phyloP scores from a whole-genome alignment of 2,888 invertebrate species.

The Dolichopus griseipennis region DNA sequence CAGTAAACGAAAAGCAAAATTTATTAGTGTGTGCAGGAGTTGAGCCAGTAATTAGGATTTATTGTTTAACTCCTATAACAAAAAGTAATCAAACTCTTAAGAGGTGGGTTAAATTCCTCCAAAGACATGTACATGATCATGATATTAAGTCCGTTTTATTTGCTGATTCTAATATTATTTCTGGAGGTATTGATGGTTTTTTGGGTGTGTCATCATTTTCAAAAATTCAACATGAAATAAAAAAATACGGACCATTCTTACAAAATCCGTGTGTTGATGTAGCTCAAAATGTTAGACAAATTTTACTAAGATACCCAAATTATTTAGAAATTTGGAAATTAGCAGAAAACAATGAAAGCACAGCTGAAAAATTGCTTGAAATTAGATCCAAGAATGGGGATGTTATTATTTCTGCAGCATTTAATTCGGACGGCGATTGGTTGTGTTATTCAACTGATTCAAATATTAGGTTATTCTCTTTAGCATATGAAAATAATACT shows the following conservation, averaged over 20 bases:
- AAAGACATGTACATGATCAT: slow-evolving; percentile 73
- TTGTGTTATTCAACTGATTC: slow-evolving; percentile 66
- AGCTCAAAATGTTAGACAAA: slow-evolving; percentile 47
- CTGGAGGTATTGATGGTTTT: slow-evolving; percentile 75
- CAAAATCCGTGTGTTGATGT: slow-evolving; percentile 51
- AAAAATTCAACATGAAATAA: slow-evolving; percentile 43
- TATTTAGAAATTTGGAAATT: slow-evolving; percentile 58
- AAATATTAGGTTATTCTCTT: slow-evolving; percentile 51
- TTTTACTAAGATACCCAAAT: slow-evolving; percentile 53
- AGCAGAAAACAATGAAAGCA: slow-evolving; percentile 37
- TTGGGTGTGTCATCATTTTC: slow-evolving; percentile 63
- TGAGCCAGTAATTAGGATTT: slow-evolving; percentile 70
- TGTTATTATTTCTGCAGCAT: slow-evolving; percentile 58
- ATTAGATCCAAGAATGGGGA: slow-evolving; percentile 57
- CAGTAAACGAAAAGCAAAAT: slow-evolving; percentile 59
- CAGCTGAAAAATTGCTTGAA: slow-evolving; percentile 56
- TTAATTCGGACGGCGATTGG: slow-evolving; percentile 62
- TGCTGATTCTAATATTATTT: slow-evolving; percentile 55
- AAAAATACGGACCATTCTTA: slow-evolving; percentile 64
- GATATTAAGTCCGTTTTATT: slow-evolving; percentile 70
- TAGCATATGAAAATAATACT: slow-evolving; percentile 25
- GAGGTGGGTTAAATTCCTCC: slow-evolving; percentile 77
- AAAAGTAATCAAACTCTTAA: slow-evolving; percentile 46
- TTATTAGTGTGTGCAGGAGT: slow-evolving; percentile 71
- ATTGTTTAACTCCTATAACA: slow-evolving; percentile 55